Conservation (phyloP, 2,797 vertebrate genomes). For the Euphonia xanthogaster region DNA sequence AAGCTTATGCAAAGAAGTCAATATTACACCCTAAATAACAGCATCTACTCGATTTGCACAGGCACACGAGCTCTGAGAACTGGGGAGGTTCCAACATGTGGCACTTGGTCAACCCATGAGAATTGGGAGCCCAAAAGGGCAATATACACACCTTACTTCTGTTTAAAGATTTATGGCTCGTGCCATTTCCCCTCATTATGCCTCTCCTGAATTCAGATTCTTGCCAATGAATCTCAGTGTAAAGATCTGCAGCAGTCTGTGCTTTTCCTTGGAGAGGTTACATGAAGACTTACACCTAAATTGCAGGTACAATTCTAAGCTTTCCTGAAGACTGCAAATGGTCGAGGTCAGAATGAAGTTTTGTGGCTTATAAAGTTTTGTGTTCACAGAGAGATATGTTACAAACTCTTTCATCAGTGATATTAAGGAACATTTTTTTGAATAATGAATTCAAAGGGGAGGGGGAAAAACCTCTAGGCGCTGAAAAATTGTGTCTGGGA, state of each 20-base stretch:
- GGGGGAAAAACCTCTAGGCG: accelerated
- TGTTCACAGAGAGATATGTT: neutral
- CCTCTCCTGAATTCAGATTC: neutral
- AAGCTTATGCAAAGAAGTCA: neutral
- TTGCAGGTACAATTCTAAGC: neutral
- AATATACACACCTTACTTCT: neutral
- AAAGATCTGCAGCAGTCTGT: neutral
- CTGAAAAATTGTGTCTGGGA: neutral
- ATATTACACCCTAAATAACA: neutral
- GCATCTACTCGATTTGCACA: accelerated
- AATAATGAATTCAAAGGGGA: neutral
- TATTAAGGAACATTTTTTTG: neutral
- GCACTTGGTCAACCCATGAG: neutral
- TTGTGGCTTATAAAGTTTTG: neutral
- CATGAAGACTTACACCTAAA: neutral
- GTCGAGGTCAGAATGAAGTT: neutral
- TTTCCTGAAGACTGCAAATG: neutral
- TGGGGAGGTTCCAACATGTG: neutral
- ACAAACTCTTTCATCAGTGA: neutral
- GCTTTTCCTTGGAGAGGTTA: neutral
- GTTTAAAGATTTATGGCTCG: neutral
- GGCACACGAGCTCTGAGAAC: neutral
- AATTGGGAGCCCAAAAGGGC: neutral
- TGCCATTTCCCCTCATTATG: neutral
- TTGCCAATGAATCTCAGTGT: neutral